These are phyloP conservation scores for Archaeoteleia sp. DNA, from an alignment of 2,888 invertebrate genomes.

Conservation along the genomic window DNA sequence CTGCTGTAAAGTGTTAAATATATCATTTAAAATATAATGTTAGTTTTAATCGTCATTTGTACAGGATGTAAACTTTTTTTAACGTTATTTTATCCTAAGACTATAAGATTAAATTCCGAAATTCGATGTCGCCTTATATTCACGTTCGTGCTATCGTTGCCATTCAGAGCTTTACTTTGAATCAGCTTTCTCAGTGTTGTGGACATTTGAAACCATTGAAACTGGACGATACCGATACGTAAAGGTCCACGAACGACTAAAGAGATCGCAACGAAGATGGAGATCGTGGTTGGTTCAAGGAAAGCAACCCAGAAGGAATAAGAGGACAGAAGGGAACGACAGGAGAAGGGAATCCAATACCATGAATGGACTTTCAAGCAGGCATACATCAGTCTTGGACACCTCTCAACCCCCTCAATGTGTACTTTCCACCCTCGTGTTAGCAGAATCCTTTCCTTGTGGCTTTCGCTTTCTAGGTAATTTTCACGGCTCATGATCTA, in stretches of 20 bases:
- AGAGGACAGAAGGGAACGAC: conserved; percentile 17
- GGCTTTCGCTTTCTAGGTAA: conserved; percentile 29
- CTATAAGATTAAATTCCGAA: neutral
- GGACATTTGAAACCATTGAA: conserved; percentile 4
- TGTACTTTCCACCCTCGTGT: conserved; percentile 51
- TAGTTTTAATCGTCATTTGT: neutral
- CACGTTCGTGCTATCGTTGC: neutral
- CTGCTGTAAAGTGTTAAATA: too few relatives aligned
- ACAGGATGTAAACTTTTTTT: too few relatives aligned
- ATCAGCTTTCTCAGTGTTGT: conserved; percentile 7
- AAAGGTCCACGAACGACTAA: conserved; percentile 35
- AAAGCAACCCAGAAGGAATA: conserved; percentile 15
- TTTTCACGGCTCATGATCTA: neutral
- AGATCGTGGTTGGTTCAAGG: conserved; percentile 18
- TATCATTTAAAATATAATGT: neutral
- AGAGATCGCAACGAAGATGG: conserved; percentile 34
- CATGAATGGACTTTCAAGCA: conserved; percentile 74
- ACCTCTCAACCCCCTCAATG: conserved; percentile 35
- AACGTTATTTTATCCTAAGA: neutral
- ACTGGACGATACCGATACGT: conserved; percentile 2
- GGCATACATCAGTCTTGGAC: conserved; percentile 68
- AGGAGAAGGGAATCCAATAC: conserved; percentile 65
- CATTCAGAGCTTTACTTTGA: conserved; percentile 7
- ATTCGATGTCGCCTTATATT: neutral
- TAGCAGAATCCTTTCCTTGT: conserved; percentile 48